These are phyloP conservation scores for Miniopterus natalensis DNA, from an alignment of 2,113 vertebrate genomes.

Conservation along the genomic window DNA sequence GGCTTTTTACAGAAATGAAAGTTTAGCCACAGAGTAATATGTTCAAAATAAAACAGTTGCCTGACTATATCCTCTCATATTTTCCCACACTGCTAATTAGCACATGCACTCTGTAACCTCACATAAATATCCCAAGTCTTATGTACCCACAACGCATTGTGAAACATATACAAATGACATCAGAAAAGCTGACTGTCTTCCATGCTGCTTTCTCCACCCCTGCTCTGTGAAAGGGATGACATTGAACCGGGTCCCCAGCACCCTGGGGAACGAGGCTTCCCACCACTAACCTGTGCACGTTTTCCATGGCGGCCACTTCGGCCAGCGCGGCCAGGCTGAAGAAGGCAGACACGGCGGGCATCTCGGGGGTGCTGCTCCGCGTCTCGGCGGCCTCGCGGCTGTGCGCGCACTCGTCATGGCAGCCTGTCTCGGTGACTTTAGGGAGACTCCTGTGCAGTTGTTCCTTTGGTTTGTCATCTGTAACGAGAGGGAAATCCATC, in stretches of 20 bases:
- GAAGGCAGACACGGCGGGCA: slow-evolving; percentile 93
- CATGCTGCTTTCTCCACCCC: not conserved
- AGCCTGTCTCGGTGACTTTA: slow-evolving; percentile 90
- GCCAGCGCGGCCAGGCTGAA: slow-evolving; percentile 99
- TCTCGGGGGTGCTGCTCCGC: slow-evolving; percentile 88
- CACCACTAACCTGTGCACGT: slow-evolving; percentile 94
- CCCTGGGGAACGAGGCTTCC: not conserved
- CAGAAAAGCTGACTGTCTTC: not conserved
- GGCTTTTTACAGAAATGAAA: not conserved
- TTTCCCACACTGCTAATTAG: not conserved
- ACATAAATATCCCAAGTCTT: not conserved
- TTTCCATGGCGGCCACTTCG: slow-evolving; percentile 99
- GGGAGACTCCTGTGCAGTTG: slow-evolving; percentile 89
- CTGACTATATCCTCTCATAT: not conserved
- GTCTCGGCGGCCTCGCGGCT: slow-evolving; percentile 86
- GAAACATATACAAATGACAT: not conserved
- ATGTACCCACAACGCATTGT: not conserved
- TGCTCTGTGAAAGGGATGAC: fast-evolving
- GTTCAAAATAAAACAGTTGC: not conserved
- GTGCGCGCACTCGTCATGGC: slow-evolving; percentile 90
- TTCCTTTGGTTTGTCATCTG: slow-evolving; percentile 94
- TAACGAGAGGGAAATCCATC: slow-evolving; percentile 73
- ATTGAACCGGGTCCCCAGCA: fast-evolving
- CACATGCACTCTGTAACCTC: not conserved
- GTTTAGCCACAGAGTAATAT: not conserved